These are phyloP conservation scores for Darevskia nairensis DNA, from an alignment of 2,797 vertebrate species.

Conservation along the genomic window DNA sequence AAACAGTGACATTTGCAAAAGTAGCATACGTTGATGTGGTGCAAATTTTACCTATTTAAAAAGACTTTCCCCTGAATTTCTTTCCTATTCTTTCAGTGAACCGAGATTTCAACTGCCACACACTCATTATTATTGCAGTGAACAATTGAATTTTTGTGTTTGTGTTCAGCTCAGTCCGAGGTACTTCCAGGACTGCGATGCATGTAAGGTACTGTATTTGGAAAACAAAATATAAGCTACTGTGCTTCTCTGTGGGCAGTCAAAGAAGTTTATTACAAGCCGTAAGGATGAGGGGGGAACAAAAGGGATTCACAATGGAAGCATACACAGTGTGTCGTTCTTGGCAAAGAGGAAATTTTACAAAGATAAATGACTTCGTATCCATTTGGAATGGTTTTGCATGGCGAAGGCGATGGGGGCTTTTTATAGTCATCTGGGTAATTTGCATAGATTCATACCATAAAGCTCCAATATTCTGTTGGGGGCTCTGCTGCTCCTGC, in stretches of 20 bases:
- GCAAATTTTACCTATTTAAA: conserved; percentile 30
- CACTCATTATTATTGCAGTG: conserved; percentile 30
- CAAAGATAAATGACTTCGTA: conserved; percentile 71
- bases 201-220: conserved; percentile 35
- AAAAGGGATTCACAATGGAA: conserved; percentile 46
- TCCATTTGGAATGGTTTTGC: conserved; percentile 62
- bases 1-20: not conserved
- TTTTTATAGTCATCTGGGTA: conserved; percentile 55
- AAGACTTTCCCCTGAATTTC: conserved; percentile 42
- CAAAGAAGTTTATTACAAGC: conserved; percentile 60
- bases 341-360: conserved; percentile 62
- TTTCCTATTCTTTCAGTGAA: conserved; percentile 16
- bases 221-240: conserved; percentile 58
- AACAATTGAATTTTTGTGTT: conserved; percentile 31
- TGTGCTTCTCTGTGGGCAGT: conserved; percentile 47
- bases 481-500: conserved; percentile 71
- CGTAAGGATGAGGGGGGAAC: conserved; percentile 24
- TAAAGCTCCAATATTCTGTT: conserved; percentile 55
- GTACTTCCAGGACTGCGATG: conserved; percentile 49
- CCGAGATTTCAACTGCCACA: conserved; percentile 46
- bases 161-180: conserved; percentile 34
- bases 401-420: conserved; percentile 50
- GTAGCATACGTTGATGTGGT: conserved; percentile 7
- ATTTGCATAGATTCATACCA: conserved; percentile 66
- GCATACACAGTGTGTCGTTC: conserved; percentile 24